These are phyloP conservation scores for Ictalurus punctatus DNA, from an alignment of 2,113 vertebrate species.

Conservation along the genomic window DNA sequence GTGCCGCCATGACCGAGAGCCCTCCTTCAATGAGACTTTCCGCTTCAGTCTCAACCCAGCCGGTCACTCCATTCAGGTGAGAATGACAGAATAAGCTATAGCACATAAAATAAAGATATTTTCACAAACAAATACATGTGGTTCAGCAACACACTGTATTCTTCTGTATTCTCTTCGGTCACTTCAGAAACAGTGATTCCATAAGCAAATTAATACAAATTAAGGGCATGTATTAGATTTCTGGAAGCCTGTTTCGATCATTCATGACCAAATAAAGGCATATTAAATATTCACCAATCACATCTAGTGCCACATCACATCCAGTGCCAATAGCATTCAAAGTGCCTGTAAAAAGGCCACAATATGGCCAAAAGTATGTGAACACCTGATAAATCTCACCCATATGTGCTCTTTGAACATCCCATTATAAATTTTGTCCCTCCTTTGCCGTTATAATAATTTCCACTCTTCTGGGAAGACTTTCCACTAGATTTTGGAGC, in stretches of 20 bases:
- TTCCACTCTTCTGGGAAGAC: neutral
- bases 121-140: neutral
- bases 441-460: neutral
- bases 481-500: neutral
- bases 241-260: neutral
- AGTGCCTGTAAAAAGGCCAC: neutral
- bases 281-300: neutral
- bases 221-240: neutral
- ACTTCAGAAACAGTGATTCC: neutral
- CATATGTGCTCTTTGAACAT: neutral
- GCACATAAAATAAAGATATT: neutral
- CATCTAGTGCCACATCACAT: too few relatives aligned
- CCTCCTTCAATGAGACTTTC: conserved; percentile 98
- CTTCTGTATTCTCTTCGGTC: neutral
- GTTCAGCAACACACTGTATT: neutral
- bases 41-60: conserved; percentile 92
- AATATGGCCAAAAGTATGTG: neutral
- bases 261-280: neutral
- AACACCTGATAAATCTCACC: neutral
- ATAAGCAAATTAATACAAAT: neutral
- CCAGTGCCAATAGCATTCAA: neutral
- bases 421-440: neutral
- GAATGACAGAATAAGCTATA: neutral
- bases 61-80: conserved; percentile 97
- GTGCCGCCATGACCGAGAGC: conserved; percentile 94